Conservation (phyloP, 1,140 invertebrate genomes). For the Goniozus legneri region DNA sequence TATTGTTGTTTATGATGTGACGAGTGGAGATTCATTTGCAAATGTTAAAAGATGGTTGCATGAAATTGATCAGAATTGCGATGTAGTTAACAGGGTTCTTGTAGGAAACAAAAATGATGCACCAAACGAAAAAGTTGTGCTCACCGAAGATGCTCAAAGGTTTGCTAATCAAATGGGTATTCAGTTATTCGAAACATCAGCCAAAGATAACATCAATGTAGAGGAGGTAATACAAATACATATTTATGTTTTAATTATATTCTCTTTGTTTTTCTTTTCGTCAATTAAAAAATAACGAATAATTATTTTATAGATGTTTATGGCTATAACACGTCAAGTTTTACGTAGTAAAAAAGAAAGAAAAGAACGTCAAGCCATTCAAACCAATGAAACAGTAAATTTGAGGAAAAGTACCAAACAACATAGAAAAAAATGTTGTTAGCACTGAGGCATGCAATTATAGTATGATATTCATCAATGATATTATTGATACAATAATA, state of each 20-base stretch:
- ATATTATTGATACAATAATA: constrained; percentile 29
- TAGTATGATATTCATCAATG: constrained; percentile 23
- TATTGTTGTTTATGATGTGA: constrained; percentile 99
- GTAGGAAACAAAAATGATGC: constrained; percentile 99
- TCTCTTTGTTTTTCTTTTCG: constrained; percentile 28
- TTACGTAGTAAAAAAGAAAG: constrained; percentile 65
- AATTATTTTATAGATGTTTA: constrained; percentile 64
- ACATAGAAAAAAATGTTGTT: constrained; percentile 51
- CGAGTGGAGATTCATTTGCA: constrained; percentile 97
- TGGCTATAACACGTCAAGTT: constrained; percentile 69
- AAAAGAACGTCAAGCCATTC: constrained; percentile 60
- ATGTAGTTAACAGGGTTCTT: constrained; percentile 98
- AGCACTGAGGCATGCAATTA: constrained; percentile 29
- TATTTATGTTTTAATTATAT: constrained; percentile 62
- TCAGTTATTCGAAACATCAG: constrained; percentile 96
- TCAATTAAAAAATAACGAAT: too few relatives aligned
- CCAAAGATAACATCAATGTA: constrained; percentile 98
- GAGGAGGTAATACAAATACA: constrained; percentile 73
- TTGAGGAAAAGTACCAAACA: constrained; percentile 53
- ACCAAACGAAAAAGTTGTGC: constrained; percentile 93
- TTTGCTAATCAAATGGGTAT: constrained; percentile 98
- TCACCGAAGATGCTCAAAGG: constrained; percentile 93
- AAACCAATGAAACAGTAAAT: constrained; percentile 58
- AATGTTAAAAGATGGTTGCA: constrained; percentile 98
- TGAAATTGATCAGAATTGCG: constrained; percentile 99